These are phyloP conservation scores for Drosophila eohydei DNA, from an alignment of 2,888 invertebrate species.

Conservation along the genomic window DNA sequence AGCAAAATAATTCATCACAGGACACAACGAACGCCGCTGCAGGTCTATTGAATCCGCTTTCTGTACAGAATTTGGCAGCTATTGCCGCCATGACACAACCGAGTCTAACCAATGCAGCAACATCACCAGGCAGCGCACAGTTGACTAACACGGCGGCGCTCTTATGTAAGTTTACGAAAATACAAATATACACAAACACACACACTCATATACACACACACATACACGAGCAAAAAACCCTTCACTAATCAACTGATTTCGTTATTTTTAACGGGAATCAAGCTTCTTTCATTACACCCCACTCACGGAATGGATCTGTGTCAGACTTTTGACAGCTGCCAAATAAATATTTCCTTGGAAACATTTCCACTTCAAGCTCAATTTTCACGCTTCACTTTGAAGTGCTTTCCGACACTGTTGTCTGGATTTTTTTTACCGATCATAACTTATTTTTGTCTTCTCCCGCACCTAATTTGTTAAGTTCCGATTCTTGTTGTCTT, in stretches of 20 bases:
- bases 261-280: neutral
- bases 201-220: neutral
- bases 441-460: constrained; percentile 52
- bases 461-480: neutral
- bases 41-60: constrained; percentile 90
- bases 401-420: neutral
- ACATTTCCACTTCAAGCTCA: constrained; percentile 6
- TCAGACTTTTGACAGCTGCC: constrained; percentile 46
- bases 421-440: constrained; percentile 39
- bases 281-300: neutral
- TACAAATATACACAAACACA: neutral
- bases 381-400: neutral
- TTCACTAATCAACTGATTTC: constrained; percentile 38
- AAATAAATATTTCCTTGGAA: constrained; percentile 10
- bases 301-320: constrained; percentile 17
- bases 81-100: constrained; percentile 88
- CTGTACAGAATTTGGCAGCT: constrained; percentile 96
- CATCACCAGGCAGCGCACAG: constrained; percentile 83
- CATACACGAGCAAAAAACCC: neutral
- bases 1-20: constrained; percentile 80
- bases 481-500: neutral
- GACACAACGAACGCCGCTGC: constrained; percentile 80
- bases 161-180: constrained; percentile 81
- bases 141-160: constrained; percentile 84
- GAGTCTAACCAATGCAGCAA: constrained; percentile 84